Evolutionary conservation across 1,140 invertebrate genomes (phyloP).

Genomic region (Whitmania pigra): DNA sequence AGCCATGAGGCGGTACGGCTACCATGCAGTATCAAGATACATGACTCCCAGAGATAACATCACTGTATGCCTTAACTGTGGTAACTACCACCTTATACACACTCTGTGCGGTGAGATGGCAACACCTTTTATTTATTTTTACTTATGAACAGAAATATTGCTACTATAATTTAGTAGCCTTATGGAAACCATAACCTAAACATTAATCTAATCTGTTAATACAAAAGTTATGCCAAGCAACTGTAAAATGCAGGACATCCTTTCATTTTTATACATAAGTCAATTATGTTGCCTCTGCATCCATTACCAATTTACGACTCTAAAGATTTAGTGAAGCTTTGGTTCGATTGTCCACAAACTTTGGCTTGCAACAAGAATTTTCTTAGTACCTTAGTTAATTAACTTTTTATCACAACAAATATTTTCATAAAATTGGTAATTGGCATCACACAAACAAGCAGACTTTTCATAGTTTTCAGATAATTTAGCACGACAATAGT

Average conservation of each 20-base stretch:
- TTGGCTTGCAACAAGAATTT: too few species aligned
- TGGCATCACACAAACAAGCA: background rate
- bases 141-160: background rate
- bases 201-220: background rate
- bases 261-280: background rate
- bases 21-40: conserved; percentile 54
- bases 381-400: too few species aligned
- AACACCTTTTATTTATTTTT: background rate
- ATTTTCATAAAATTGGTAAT: too few species aligned
- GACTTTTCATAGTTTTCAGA: conserved; percentile 1
- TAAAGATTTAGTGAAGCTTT: too few species aligned
- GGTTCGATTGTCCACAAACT: too few species aligned
- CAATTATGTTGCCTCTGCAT: background rate
- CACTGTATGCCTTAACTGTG: conserved; percentile 61
- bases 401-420: too few species aligned
- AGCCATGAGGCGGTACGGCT: conserved; percentile 56
- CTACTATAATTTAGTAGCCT: too few species aligned
- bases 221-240: too few species aligned
- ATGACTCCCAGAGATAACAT: conserved; percentile 58
- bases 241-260: background rate
- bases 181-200: background rate
- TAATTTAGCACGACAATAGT: too few species aligned
- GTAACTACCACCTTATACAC: conserved; percentile 61
- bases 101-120: conserved; percentile 58
- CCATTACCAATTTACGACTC: too few species aligned